A percentile compares a stretch with the other conserved stretches of the same genome.
Evolutionary conservation across 1,140 invertebrate species (phyloP).

Genomic region (Drosophila tristis): DNA sequence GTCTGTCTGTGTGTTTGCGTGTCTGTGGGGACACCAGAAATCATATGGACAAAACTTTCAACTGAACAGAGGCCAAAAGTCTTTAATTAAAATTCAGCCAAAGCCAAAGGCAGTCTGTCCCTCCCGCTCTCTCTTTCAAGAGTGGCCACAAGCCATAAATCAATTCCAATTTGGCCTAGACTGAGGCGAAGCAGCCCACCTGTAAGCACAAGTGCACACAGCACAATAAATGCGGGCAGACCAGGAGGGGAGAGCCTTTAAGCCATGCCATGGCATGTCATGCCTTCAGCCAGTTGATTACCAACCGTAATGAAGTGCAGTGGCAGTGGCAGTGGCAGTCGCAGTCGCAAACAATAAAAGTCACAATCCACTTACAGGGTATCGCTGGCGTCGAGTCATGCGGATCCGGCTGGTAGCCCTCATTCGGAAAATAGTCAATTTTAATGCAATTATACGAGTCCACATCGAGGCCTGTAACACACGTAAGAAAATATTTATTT

Average conservation of each 20-base stretch:
- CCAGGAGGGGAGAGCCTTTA: no score
- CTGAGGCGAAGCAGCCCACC: slow-evolving; percentile 10
- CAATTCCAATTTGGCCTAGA: slow-evolving; percentile 14
- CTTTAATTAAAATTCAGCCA: slow-evolving; percentile 37
- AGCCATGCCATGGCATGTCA: no score
- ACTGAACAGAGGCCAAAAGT: slow-evolving; percentile 13
- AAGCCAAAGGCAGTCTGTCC: background rate
- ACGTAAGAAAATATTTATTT: background rate
- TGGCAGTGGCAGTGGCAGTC: no score
- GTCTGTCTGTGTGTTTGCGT: background rate
- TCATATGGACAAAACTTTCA: slow-evolving; percentile 17
- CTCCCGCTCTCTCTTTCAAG: no score
- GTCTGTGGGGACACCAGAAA: slow-evolving; percentile 11
- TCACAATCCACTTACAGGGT: slow-evolving; percentile 89
- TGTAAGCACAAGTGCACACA: background rate
- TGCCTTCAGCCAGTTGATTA: background rate
- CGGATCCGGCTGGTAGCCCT: slow-evolving; percentile 93
- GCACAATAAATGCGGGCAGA: no score
- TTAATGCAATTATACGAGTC: slow-evolving; percentile 88
- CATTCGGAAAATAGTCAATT: slow-evolving; percentile 94
- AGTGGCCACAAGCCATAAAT: slow-evolving; percentile 20
- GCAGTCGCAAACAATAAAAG: no score
- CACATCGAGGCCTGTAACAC: slow-evolving; percentile 52
- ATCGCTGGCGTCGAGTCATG: slow-evolving; percentile 95
- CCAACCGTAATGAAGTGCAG: background rate